These are phyloP conservation scores for Oryzias melastigma DNA, from an alignment of 2,113 vertebrate species.

Conservation along the genomic window DNA sequence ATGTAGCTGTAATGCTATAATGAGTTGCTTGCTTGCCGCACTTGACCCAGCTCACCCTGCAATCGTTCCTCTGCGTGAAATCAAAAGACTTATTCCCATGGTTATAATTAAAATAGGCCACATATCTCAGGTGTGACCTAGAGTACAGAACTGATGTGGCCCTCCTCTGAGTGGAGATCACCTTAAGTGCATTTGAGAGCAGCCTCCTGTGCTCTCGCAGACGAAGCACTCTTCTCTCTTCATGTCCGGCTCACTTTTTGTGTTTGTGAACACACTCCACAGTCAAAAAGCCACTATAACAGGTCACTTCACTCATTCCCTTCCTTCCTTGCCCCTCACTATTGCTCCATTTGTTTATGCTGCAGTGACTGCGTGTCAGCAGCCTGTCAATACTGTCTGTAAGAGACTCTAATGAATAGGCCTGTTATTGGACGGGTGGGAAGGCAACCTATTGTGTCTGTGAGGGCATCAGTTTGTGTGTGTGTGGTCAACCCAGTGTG, in stretches of 20 bases:
- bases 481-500: slow-evolving; percentile 21
- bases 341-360: slow-evolving; percentile 68
- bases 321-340: slow-evolving; percentile 25
- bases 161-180: slow-evolving; percentile 6
- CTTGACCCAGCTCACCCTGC: slow-evolving; percentile 49
- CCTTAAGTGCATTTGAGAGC: slow-evolving; percentile 1
- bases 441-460: slow-evolving; percentile 67
- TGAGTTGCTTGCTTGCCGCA: slow-evolving; percentile 19
- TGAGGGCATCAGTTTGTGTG: slow-evolving; percentile 37
- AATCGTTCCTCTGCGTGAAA: slow-evolving; percentile 5
- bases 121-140: slow-evolving; percentile 18
- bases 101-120: slow-evolving; percentile 35
- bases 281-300: slow-evolving; percentile 38
- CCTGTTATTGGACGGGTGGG: slow-evolving; percentile 68
- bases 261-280: slow-evolving; percentile 9
- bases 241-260: slow-evolving; percentile 7
- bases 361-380: slow-evolving; percentile 68
- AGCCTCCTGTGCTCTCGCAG: background rate
- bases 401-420: slow-evolving; percentile 76
- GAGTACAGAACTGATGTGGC: slow-evolving; percentile 30
- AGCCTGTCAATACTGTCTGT: slow-evolving; percentile 74
- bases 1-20: background rate
- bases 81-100: slow-evolving; percentile 28
- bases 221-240: background rate
- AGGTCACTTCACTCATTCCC: slow-evolving; percentile 27